Conservation (phyloP, 1,140 invertebrate species). For the Drosophila serrata region DNA sequence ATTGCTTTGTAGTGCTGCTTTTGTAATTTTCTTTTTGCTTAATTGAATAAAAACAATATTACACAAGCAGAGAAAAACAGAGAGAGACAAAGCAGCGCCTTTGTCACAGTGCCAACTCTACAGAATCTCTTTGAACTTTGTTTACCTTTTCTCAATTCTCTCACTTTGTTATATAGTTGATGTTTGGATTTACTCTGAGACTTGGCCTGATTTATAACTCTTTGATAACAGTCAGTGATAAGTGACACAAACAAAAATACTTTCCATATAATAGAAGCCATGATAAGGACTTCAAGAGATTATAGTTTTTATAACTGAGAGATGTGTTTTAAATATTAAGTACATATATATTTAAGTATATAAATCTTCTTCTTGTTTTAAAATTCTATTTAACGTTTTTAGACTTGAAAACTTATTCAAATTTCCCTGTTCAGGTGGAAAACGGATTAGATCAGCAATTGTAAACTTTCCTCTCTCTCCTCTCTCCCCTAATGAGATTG, state of each 20-base stretch:
- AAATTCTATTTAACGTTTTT: too few species aligned
- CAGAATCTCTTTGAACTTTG: slow-evolving; percentile 45
- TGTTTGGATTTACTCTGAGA: slow-evolving; percentile 16
- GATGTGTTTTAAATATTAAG: too few species aligned
- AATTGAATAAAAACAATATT: slow-evolving; percentile 67
- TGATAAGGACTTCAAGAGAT: not conserved
- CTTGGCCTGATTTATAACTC: slow-evolving; percentile 31
- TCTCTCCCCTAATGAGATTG: slow-evolving; percentile 62
- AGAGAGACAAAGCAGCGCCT: slow-evolving; percentile 7
- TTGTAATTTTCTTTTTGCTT: slow-evolving; percentile 56
- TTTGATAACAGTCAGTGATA: slow-evolving; percentile 24
- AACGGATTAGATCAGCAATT: not conserved
- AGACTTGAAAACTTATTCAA: not conserved
- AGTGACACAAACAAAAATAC: not conserved
- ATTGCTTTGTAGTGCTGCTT: slow-evolving; percentile 24
- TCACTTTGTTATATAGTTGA: not conserved
- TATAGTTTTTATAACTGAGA: not conserved
- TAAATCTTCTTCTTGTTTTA: too few species aligned
- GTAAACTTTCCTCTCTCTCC: slow-evolving; percentile 7
- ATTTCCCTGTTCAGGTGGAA: not conserved
- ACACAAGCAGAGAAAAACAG: slow-evolving; percentile 32
- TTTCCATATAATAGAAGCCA: not conserved
- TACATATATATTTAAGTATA: too few species aligned
- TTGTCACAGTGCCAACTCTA: slow-evolving; percentile 50
- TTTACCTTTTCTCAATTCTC: slow-evolving; percentile 29